These are phyloP conservation scores for Peromyscus eremicus DNA, from an alignment of 2,797 vertebrate genomes.

Conservation along the genomic window DNA sequence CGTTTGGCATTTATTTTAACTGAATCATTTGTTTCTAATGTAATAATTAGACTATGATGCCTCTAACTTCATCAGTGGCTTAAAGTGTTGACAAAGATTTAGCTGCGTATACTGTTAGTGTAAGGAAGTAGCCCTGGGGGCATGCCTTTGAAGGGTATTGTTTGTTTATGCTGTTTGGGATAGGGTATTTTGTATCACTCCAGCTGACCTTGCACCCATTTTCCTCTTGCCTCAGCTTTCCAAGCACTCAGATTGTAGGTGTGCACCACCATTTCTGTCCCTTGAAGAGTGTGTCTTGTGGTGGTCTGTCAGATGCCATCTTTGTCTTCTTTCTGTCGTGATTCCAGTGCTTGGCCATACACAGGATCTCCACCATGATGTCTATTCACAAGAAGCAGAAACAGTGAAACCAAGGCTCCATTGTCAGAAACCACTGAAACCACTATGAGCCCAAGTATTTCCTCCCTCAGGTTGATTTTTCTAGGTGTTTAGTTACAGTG, in stretches of 20 bases:
- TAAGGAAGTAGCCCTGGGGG: not conserved
- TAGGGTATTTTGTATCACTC: not conserved
- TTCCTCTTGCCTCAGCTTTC: not conserved
- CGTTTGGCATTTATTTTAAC: not conserved
- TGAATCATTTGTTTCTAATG: not conserved
- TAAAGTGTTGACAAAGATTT: not conserved
- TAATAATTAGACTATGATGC: not conserved
- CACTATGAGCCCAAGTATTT: not conserved
- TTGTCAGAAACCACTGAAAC: not conserved
- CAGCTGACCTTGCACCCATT: not conserved
- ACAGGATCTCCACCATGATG: not conserved
- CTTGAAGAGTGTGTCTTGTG: too few species aligned
- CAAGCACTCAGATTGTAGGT: not conserved
- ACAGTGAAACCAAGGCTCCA: not conserved
- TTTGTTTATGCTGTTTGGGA: not conserved
- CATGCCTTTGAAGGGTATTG: not conserved
- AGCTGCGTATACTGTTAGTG: not conserved
- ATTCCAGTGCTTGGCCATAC: not conserved
- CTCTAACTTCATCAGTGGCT: not conserved
- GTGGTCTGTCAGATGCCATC: not conserved
- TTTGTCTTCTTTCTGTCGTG: not conserved
- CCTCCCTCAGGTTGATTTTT: not conserved
- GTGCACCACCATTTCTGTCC: not conserved
- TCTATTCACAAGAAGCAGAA: not conserved
- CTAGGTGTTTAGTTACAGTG: not conserved